Conservation (phyloP, 2,888 invertebrate species). For the Ethmia dodecea region DNA sequence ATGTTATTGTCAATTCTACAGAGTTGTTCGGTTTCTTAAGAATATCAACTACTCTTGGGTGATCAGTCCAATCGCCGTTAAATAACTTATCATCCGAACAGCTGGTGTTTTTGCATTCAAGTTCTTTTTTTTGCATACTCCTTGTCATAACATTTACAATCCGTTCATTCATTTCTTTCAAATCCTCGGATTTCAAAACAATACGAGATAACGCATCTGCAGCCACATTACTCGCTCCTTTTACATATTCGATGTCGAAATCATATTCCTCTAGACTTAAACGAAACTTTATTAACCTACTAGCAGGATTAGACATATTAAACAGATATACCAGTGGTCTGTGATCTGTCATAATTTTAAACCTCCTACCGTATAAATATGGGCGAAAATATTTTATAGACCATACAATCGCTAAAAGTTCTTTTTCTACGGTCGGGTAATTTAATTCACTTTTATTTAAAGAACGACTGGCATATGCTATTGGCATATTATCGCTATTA, state of each 20-base stretch:
- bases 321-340: not conserved
- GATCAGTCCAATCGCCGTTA: not conserved
- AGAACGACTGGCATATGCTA: constrained; percentile 2
- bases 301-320: not conserved
- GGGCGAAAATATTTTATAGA: constrained; percentile 14
- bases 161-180: not conserved
- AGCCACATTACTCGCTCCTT: constrained; percentile 17
- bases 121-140: constrained; percentile 1
- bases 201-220: constrained; percentile 20
- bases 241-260: constrained; percentile 18
- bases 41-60: not conserved
- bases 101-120: not conserved
- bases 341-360: not conserved
- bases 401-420: constrained; percentile 15
- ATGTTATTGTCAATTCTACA: not conserved
- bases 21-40: not conserved
- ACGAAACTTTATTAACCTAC: not conserved
- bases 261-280: constrained; percentile 1
- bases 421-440: constrained; percentile 15
- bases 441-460: constrained; percentile 13
- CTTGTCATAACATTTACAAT: constrained; percentile 1
- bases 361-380: not conserved
- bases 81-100: not conserved
- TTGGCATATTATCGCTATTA: constrained; percentile 4
- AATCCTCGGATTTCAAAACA: not conserved